A percentile compares a stretch with the other conserved stretches of the same genome.
Conservation (phyloP, 2,888 invertebrate genomes). For the Cantharis rufa region DNA sequence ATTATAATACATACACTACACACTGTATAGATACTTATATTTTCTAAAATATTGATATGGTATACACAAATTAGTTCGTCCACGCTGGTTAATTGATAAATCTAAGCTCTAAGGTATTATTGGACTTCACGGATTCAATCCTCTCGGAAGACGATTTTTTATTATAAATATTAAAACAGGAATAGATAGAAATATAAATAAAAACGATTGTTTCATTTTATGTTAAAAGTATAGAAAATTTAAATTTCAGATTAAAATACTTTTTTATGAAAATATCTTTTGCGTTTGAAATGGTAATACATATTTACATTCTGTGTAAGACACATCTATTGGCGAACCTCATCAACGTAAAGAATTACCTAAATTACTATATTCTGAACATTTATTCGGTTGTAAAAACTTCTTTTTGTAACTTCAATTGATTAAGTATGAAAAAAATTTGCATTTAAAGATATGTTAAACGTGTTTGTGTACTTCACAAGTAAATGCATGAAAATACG, state of each 20-base stretch:
- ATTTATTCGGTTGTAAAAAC: neutral
- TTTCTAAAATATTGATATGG: too few species aligned
- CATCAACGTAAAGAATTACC: neutral
- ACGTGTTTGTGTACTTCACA: neutral
- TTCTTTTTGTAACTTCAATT: neutral
- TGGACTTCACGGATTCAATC: too few species aligned
- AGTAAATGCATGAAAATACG: neutral
- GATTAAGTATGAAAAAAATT: neutral
- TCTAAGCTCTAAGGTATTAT: too few species aligned
- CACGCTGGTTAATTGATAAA: too few species aligned
- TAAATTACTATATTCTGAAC: neutral
- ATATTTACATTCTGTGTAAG: neutral
- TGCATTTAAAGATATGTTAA: neutral
- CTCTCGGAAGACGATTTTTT: too few species aligned
- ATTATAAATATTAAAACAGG: neutral
- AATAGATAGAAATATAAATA: neutral
- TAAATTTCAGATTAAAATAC: neutral
- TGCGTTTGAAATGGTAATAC: neutral
- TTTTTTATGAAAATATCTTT: neutral
- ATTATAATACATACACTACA: too few species aligned
- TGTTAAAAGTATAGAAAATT: neutral
- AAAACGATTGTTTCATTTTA: neutral
- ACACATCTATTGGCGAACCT: neutral
- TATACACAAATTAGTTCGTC: too few species aligned
- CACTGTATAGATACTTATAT: too few species aligned